Conservation (phyloP, 2,888 invertebrate genomes). For the Pachycephus smyrnensis region DNA sequence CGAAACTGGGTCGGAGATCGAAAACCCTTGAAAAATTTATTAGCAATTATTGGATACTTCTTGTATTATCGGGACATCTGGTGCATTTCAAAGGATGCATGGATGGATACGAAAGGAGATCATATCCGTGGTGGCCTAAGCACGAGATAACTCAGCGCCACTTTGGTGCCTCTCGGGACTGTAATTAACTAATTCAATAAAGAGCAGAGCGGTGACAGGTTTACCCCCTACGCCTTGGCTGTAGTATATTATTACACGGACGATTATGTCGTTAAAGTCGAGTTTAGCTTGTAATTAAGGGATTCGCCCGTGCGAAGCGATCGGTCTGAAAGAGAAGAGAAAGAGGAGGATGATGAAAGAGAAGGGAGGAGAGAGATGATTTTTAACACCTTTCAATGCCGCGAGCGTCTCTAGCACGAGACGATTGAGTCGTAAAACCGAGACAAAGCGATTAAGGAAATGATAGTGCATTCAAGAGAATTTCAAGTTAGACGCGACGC, state of each 20-base stretch:
- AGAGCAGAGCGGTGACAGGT: conserved; percentile 49
- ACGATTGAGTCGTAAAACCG: conserved; percentile 43
- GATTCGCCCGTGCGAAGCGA: conserved; percentile 32
- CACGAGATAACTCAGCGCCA: conserved; percentile 4
- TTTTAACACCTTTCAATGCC: conserved; percentile 9
- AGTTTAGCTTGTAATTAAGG: conserved; percentile 48
- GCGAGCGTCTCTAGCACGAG: neutral
- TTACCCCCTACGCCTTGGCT: conserved; percentile 35
- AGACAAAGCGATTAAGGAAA: neutral
- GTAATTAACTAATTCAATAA: conserved; percentile 50
- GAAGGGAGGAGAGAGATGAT: no score
- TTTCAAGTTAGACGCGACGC: no score
- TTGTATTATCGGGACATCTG: no score
- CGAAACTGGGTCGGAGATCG: conserved; percentile 14
- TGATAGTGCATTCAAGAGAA: no score
- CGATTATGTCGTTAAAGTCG: conserved; percentile 50
- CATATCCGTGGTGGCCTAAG: neutral
- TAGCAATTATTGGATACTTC: conserved; percentile 16
- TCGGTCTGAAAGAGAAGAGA: neutral
- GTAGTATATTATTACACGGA: conserved; percentile 47
- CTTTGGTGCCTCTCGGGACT: neutral
- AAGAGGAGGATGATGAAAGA: neutral
- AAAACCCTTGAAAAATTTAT: conserved; percentile 12
- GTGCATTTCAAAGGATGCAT: neutral
- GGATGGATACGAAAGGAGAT: neutral